Evolutionary conservation across 2,888 invertebrate genomes (phyloP).

Genomic region (Callyntrura sp.): DNA sequence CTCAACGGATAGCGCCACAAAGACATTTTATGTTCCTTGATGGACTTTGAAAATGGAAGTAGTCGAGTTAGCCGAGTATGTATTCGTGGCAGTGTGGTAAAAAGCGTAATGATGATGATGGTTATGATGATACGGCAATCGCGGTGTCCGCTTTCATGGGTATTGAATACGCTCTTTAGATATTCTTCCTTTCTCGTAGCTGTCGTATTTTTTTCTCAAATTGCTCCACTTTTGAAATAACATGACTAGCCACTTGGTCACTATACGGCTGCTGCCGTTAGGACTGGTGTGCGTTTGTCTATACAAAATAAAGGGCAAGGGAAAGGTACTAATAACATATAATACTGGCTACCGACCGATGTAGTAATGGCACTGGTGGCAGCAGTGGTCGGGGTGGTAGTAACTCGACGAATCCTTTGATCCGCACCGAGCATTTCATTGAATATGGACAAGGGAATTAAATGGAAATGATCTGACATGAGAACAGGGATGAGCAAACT

Average conservation of each 20-base stretch:
- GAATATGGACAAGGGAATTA: slow-evolving; percentile 29
- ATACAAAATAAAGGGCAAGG: too few species aligned
- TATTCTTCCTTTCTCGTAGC: background rate
- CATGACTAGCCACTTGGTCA: background rate
- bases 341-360: background rate
- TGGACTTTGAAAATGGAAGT: background rate
- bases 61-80: background rate
- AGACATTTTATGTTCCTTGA: slow-evolving; percentile 14
- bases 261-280: background rate
- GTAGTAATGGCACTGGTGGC: background rate
- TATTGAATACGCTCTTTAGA: slow-evolving; percentile 38
- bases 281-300: too few species aligned
- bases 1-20: background rate
- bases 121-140: background rate
- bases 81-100: background rate
- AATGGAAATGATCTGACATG: slow-evolving; percentile 23
- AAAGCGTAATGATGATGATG: slow-evolving; percentile 27
- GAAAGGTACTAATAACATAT: background rate
- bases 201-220: background rate
- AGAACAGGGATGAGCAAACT: too few species aligned
- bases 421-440: slow-evolving; percentile 28
- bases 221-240: background rate
- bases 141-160: slow-evolving; percentile 53
- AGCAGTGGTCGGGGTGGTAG: background rate
- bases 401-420: background rate